Evolutionary conservation across 2,113 vertebrate species (phyloP).

Genomic region (Catagonus wagneri): DNA sequence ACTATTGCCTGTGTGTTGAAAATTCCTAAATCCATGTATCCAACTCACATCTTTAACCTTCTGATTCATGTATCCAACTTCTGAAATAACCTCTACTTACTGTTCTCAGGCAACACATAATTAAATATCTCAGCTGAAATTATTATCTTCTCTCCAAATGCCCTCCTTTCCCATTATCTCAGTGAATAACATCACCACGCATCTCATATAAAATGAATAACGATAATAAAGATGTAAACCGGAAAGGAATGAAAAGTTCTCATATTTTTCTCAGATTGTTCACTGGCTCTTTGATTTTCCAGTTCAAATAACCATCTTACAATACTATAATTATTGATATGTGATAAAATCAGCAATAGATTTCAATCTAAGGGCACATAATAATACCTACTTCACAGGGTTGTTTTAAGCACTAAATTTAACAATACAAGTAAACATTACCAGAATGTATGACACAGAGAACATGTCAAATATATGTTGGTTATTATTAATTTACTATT

Average conservation of each 20-base stretch:
- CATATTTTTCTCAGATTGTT: background rate
- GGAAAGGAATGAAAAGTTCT: background rate
- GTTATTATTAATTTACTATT: background rate
- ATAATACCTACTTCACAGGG: background rate
- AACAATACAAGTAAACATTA: background rate
- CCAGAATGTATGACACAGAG: background rate
- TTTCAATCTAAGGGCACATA: background rate
- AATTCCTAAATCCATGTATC: background rate
- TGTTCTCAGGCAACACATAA: background rate
- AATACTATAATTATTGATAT: background rate
- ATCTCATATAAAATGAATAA: background rate
- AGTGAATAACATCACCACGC: background rate
- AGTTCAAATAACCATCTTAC: background rate
- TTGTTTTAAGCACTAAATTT: background rate
- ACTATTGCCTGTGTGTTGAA: background rate
- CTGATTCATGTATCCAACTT: background rate
- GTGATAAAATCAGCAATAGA: background rate
- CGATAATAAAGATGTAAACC: background rate
- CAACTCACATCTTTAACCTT: background rate
- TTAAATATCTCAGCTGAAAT: background rate
- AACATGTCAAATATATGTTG: background rate
- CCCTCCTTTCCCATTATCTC: background rate
- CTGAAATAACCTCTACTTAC: slow-evolving; percentile 27
- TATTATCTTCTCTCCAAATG: background rate
- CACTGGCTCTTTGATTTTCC: background rate